Evolutionary conservation across 1,140 invertebrate species (phyloP).

Genomic region (Thrips palmi): DNA sequence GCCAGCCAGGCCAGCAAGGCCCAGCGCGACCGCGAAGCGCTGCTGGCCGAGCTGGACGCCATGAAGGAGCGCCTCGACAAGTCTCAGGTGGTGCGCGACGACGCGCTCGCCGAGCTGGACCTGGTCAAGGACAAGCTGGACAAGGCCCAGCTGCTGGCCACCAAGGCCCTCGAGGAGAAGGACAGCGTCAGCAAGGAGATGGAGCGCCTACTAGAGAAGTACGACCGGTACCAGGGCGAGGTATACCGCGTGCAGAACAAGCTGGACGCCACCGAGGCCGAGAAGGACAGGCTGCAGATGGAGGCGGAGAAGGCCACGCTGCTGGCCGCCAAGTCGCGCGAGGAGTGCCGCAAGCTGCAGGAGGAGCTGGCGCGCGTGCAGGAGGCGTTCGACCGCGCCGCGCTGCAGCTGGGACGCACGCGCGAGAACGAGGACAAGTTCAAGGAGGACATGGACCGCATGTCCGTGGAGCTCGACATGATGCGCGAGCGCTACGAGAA

Average conservation of each 20-base stretch:
- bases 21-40: slow-evolving; percentile 67
- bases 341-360: slow-evolving; percentile 68
- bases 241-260: slow-evolving; percentile 72
- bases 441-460: slow-evolving; percentile 67
- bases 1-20: slow-evolving; percentile 64
- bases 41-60: slow-evolving; percentile 66
- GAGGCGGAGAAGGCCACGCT: slow-evolving; percentile 72
- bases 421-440: slow-evolving; percentile 84
- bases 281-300: slow-evolving; percentile 65
- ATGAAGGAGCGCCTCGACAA: slow-evolving; percentile 79
- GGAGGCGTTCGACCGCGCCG: slow-evolving; percentile 71
- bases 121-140: slow-evolving; percentile 79
- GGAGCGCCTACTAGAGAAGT: slow-evolving; percentile 82
- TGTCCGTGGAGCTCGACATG: slow-evolving; percentile 62
- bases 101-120: slow-evolving; percentile 65
- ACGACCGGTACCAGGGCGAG: slow-evolving; percentile 80
- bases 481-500: slow-evolving; percentile 80
- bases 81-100: slow-evolving; percentile 67
- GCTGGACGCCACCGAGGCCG: slow-evolving; percentile 66
- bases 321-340: slow-evolving; percentile 55
- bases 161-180: slow-evolving; percentile 72
- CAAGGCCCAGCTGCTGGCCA: slow-evolving; percentile 56
- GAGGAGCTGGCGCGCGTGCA: slow-evolving; percentile 66
- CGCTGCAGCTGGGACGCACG: slow-evolving; percentile 60
- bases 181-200: slow-evolving; percentile 76